Percentiles rank a stretch among this genome's conserved stretches.
phyloP scores from a whole-genome alignment of 2,113 vertebrate genomes.

The Thamnaconus septentrionalis region DNA sequence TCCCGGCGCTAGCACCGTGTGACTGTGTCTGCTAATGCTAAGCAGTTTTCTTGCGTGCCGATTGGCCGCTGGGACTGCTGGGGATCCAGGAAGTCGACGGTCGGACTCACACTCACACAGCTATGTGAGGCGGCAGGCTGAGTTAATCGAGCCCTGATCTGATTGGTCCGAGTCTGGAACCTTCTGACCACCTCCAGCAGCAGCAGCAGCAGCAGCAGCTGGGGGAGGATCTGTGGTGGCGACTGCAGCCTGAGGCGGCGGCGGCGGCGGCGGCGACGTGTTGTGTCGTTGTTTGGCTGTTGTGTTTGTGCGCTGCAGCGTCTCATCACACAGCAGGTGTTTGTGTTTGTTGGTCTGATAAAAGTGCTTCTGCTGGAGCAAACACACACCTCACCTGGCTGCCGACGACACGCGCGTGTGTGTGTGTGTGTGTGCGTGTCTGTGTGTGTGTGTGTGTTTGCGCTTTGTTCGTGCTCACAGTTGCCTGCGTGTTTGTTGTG shows the following conservation, averaged over 20 bases:
- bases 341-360: conserved; percentile 58
- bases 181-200: too few species aligned
- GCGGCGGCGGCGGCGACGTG: background rate
- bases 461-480: conserved; percentile 24
- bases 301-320: conserved; percentile 47
- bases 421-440: too few species aligned
- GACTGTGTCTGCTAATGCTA: too few species aligned
- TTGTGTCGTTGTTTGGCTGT: conserved; percentile 7
- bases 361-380: conserved; percentile 48
- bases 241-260: background rate
- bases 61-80: too few species aligned
- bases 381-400: conserved; percentile 45
- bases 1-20: too few species aligned
- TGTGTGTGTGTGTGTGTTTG: conserved; percentile 2
- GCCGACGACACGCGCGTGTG: background rate
- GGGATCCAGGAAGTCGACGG: too few species aligned
- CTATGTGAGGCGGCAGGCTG: too few species aligned
- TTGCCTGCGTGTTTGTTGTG: conserved; percentile 33
- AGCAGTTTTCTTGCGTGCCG: too few species aligned
- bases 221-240: background rate
- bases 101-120: too few species aligned
- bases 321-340: conserved; percentile 51
- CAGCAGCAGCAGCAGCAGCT: too few species aligned
- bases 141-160: too few species aligned
- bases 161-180: too few species aligned